Evolutionary conservation across 1,140 invertebrate genomes (phyloP).

Genomic region (Scaptomyza graminum): DNA sequence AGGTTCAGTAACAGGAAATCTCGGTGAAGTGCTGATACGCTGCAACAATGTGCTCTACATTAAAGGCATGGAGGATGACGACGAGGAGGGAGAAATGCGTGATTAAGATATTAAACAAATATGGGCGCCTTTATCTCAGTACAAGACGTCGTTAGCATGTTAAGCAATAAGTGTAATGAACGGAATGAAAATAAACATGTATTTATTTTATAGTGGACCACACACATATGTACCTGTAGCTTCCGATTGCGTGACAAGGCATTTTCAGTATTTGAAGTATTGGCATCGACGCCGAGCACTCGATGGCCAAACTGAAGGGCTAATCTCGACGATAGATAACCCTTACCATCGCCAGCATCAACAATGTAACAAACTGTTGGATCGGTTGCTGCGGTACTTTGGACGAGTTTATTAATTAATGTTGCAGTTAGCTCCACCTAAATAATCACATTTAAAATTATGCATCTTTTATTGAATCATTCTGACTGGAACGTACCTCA

Average conservation of each 20-base stretch:
- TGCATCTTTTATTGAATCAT: no score
- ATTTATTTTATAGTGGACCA: conserved; percentile 56
- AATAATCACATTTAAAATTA: background rate
- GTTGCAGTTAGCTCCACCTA: conserved; percentile 85
- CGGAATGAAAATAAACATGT: conserved; percentile 64
- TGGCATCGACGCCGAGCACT: conserved; percentile 92
- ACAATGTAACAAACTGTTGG: conserved; percentile 85
- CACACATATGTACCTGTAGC: conserved; percentile 85
- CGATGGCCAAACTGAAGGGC: conserved; percentile 88
- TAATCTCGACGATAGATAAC: conserved; percentile 91
- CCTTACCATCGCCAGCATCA: conserved; percentile 94
- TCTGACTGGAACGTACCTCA: conserved; percentile 86
- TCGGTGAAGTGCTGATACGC: conserved; percentile 98
- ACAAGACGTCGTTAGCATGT: conserved; percentile 17
- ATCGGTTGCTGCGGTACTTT: conserved; percentile 2
- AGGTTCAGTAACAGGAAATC: conserved; percentile 94
- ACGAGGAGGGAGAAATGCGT: conserved; percentile 98
- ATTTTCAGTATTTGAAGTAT: conserved; percentile 86
- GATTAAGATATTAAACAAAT: conserved; percentile 86
- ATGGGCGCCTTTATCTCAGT: conserved; percentile 24
- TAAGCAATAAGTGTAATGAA: conserved; percentile 55
- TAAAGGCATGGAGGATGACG: conserved; percentile 97
- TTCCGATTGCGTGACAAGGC: conserved; percentile 87
- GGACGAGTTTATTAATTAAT: conserved; percentile 83
- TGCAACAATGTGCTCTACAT: conserved; percentile 99